Percentiles rank a stretch among this genome's conserved stretches.
Conservation (phyloP, 2,888 invertebrate species). For the Dicyrtoma fusca region DNA sequence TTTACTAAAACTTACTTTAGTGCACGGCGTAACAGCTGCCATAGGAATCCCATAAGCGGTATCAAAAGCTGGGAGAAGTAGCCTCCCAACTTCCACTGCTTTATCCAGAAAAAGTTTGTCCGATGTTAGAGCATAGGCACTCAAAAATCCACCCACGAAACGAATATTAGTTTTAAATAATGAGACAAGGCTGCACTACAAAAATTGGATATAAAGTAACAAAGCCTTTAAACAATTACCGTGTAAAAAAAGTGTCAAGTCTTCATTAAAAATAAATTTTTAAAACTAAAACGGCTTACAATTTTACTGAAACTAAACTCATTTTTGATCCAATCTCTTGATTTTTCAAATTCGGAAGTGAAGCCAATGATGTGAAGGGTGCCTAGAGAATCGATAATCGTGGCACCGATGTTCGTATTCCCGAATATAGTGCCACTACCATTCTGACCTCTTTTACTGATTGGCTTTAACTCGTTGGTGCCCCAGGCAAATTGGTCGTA, state of each 20-base stretch:
- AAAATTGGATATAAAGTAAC: not conserved
- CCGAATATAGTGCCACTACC: conserved; percentile 76
- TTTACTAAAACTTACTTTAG: conserved; percentile 37
- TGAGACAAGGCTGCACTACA: conserved; percentile 65
- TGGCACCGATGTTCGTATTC: conserved; percentile 81
- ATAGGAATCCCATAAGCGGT: conserved; percentile 95
- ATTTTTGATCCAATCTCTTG: conserved; percentile 89
- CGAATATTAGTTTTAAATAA: conserved; percentile 99
- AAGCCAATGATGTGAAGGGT: conserved; percentile 97
- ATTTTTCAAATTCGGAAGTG: conserved; percentile 88
- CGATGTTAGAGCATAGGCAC: conserved; percentile 94
- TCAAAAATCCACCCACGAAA: conserved; percentile 84
- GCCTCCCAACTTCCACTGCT: conserved; percentile 82
- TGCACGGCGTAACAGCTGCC: conserved; percentile 70
- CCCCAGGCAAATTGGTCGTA: conserved; percentile 98
- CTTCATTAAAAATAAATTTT: not conserved
- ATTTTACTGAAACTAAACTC: conserved; percentile 71
- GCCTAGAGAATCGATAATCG: conserved; percentile 95
- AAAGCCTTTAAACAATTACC: not conserved
- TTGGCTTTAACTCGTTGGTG: conserved; percentile 91
- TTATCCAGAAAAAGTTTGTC: conserved; percentile 91
- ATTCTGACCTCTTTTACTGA: conserved; percentile 84
- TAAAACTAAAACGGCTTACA: conserved; percentile 57
- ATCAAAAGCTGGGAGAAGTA: conserved; percentile 90
- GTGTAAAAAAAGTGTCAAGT: not conserved